Base-by-base conservation (phyloP, 2,113 vertebrate genomes). In the Planiliza haematocheilus region DNA sequence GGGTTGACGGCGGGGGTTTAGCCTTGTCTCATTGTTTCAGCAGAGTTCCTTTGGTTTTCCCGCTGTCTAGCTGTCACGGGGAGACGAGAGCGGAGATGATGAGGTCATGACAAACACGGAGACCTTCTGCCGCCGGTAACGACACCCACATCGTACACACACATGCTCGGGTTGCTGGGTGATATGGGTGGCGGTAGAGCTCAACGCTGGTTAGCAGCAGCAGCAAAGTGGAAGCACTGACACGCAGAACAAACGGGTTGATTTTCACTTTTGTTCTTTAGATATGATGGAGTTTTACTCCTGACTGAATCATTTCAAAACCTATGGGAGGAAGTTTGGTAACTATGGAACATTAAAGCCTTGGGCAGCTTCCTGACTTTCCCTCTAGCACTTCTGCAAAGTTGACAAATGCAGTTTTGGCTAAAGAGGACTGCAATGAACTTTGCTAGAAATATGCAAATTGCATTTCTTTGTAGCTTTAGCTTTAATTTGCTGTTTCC, bases 61-160 rank as follows among this genome's bases (percentile, higher is more conserved):
- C 91, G 83, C 78, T 81, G 77, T 85, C 84, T 60, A 8, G 69
- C 80, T 52, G 89, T 91, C 92, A 88, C 79, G 72, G 90, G 77
- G 45, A 94, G 93, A 95, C 96, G 94, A 95, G 94, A 95, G 94
- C 79, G 62, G 83, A 81, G 90, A 89, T 84, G 87, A 90, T 93
- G 94, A 94, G 94, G 94, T 95, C 94, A 88, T 5, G 67, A 86
- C 81, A 65, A 64, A 85, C 49, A 63, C n/a, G 34, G 55, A 53
- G 55, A 63, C 49, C 65, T 57, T 57, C 49, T 68, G 56, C 68
- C 77, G 67, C 56, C 17, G 1, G 58, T 42, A 74, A 53, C 51
- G 5, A 52, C 70, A 51, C 58, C 42, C 84, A 53, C 70, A 79
- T 71, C 55, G 59, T 21, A 39, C 46, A 57, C 49, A 56, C 55